phyloP scores from a whole-genome alignment of 2,113 vertebrate genomes.

The Xiphophorus maculatus region DNA sequence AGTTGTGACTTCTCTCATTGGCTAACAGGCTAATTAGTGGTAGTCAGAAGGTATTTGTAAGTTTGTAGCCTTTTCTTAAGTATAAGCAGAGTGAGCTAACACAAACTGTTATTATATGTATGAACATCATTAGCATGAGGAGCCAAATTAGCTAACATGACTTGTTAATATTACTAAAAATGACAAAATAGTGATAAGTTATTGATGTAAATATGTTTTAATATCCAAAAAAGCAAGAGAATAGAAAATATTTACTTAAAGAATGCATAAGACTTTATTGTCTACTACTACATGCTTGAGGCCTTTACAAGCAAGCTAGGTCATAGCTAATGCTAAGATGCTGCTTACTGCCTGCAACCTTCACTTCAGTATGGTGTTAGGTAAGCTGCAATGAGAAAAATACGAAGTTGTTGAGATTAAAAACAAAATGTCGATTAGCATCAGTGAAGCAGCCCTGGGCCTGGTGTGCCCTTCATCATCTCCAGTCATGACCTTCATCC shows the following conservation, averaged over 20 bases:
- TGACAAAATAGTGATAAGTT: background rate
- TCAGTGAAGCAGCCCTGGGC: conserved; percentile 26
- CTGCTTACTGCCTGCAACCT: conserved; percentile 4
- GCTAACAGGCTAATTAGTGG: background rate
- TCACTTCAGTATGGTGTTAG: background rate
- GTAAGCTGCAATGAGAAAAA: background rate
- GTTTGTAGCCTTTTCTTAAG: background rate
- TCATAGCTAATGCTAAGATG: conserved; percentile 3
- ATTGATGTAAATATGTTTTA: background rate
- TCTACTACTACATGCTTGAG: too few species aligned
- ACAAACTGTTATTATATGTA: background rate
- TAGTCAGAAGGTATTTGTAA: background rate
- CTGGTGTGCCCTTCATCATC: conserved; percentile 58
- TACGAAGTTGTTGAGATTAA: background rate
- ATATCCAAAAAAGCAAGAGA: background rate
- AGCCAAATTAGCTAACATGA: background rate
- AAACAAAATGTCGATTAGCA: background rate
- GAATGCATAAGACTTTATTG: background rate
- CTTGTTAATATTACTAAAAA: background rate
- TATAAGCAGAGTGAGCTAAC: background rate
- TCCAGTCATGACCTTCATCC: conserved; percentile 62
- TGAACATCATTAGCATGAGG: background rate
- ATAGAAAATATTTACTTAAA: background rate
- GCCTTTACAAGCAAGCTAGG: background rate
- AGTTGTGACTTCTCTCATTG: background rate